These are phyloP conservation scores for Pantelozetes paolii DNA, from an alignment of 2,888 invertebrate genomes.

Conservation along the genomic window DNA sequence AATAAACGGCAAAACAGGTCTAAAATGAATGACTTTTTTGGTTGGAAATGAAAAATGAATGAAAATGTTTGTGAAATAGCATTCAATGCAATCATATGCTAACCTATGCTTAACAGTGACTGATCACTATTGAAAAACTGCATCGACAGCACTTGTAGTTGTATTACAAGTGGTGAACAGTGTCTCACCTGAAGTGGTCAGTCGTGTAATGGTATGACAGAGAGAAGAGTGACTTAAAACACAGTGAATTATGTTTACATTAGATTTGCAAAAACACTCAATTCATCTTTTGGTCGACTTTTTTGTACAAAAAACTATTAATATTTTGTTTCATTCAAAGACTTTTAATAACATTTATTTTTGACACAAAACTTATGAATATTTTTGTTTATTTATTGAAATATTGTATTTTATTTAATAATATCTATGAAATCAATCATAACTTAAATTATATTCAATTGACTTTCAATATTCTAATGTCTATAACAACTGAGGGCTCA, in stretches of 20 bases:
- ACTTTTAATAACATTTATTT: neutral
- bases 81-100: neutral
- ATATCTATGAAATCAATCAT: too few species aligned
- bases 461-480: too few species aligned
- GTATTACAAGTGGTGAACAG: neutral
- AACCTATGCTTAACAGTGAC: conserved; percentile 13
- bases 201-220: conserved; percentile 7
- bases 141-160: neutral
- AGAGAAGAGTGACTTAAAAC: conserved; percentile 1
- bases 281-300: conserved; percentile 9
- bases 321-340: neutral
- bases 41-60: neutral
- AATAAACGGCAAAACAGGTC: neutral
- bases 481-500: too few species aligned
- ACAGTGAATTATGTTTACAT: neutral
- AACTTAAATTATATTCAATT: too few species aligned
- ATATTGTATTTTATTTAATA: too few species aligned
- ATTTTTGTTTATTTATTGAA: too few species aligned
- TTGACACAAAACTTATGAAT: neutral
- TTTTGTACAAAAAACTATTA: neutral
- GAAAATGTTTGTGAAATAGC: neutral
- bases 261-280: neutral
- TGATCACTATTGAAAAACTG: neutral
- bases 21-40: neutral
- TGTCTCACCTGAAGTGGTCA: neutral